Conservation (phyloP, 1,140 invertebrate genomes). For the Lasaia peninsularis region DNA sequence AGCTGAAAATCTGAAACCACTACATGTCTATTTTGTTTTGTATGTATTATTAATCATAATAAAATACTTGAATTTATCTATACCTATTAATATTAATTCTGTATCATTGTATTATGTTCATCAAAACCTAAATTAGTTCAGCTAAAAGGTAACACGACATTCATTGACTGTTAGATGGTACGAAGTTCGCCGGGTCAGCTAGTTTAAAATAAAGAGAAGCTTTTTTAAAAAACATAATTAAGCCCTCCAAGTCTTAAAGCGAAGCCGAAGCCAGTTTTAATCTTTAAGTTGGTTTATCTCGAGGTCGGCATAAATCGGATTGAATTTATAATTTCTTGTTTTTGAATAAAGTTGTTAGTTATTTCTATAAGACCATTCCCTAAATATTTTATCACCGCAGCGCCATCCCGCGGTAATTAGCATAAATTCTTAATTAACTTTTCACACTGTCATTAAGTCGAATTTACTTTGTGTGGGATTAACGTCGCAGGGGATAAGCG, state of each 20-base stretch:
- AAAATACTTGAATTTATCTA: too few relatives aligned
- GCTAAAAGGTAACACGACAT: too few relatives aligned
- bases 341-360: constrained; percentile 1
- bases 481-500: too few relatives aligned
- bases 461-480: constrained; percentile 1
- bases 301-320: background rate
- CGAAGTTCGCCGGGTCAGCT: too few relatives aligned
- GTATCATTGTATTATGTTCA: too few relatives aligned
- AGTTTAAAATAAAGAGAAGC: too few relatives aligned
- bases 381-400: constrained; percentile 1
- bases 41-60: too few relatives aligned
- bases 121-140: too few relatives aligned
- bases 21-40: too few relatives aligned
- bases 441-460: background rate
- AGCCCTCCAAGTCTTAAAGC: background rate
- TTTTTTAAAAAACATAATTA: background rate
- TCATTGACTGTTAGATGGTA: too few relatives aligned
- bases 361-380: background rate
- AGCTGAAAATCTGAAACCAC: too few relatives aligned
- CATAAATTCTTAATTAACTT: constrained; percentile 6
- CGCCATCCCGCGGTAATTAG: background rate
- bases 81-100: too few relatives aligned
- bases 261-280: background rate
- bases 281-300: background rate
- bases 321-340: constrained; percentile 9